A percentile compares a stretch with the other conserved stretches of the same genome.
These are phyloP conservation scores for Cephonodes hylas DNA, from an alignment of 2,888 invertebrate genomes.

Conservation along the genomic window DNA sequence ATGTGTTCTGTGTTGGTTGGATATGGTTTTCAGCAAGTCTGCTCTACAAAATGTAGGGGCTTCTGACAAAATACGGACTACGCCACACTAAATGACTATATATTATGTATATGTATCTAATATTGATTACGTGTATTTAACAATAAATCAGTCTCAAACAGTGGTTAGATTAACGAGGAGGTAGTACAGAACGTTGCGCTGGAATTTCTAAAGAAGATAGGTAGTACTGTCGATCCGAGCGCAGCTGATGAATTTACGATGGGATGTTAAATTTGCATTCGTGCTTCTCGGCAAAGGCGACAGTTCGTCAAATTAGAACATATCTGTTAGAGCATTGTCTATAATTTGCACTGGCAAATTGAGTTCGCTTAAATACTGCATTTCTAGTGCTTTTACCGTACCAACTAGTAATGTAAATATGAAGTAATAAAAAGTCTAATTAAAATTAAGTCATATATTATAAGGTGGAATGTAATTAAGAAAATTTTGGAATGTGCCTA, in stretches of 20 bases:
- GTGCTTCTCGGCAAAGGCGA: conserved; percentile 1
- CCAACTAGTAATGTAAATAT: too few relatives aligned
- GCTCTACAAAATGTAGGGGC: too few relatives aligned
- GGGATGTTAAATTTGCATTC: conserved; percentile 6
- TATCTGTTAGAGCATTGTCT: neutral
- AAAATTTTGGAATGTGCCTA: too few relatives aligned
- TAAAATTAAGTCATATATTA: too few relatives aligned
- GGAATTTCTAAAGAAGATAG: neutral
- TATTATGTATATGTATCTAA: too few relatives aligned
- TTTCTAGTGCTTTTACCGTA: neutral
- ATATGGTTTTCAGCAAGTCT: too few relatives aligned
- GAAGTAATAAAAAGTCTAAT: too few relatives aligned
- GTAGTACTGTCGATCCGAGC: neutral
- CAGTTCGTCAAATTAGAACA: conserved; percentile 5
- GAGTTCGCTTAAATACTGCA: neutral
- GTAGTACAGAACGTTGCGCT: neutral
- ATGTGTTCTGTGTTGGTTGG: too few relatives aligned
- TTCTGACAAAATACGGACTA: too few relatives aligned
- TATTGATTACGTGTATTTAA: too few relatives aligned
- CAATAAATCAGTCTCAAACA: neutral
- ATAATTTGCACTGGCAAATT: neutral
- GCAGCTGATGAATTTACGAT: conserved; percentile 7
- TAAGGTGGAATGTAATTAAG: too few relatives aligned
- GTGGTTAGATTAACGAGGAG: neutral
- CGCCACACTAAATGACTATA: too few relatives aligned